Evolutionary conservation across 1,140 invertebrate genomes (phyloP).

Genomic region (Cyclargus thomasi): DNA sequence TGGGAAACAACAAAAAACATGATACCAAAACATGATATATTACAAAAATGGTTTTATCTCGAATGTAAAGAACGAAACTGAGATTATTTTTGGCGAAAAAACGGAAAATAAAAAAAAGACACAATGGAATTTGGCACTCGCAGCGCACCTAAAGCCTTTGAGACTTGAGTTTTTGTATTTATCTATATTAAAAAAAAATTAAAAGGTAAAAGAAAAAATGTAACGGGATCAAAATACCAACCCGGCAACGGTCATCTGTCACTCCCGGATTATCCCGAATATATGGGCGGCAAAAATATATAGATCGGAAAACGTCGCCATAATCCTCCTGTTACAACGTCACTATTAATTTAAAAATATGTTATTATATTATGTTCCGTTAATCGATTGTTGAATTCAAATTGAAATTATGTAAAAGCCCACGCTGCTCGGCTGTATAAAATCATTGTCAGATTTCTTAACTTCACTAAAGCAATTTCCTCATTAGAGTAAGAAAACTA

Average conservation of each 20-base stretch:
- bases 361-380: not conserved
- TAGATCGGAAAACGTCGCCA: not conserved
- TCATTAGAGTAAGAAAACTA: too few species aligned
- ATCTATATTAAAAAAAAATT: not conserved
- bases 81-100: too few species aligned
- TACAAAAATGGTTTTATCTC: too few species aligned
- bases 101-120: too few species aligned
- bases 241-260: conserved; percentile 2
- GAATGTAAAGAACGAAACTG: too few species aligned
- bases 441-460: too few species aligned
- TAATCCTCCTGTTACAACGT: not conserved
- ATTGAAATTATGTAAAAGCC: too few species aligned
- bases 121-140: too few species aligned
- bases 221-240: conserved; percentile 9
- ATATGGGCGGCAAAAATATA: not conserved
- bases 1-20: too few species aligned
- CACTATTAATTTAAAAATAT: not conserved
- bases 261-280: conserved; percentile 2
- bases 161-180: not conserved
- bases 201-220: not conserved
- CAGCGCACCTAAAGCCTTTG: not conserved
- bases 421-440: too few species aligned
- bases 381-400: not conserved
- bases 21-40: too few species aligned
- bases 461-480: too few species aligned